Evolutionary conservation across 2,113 vertebrate species (phyloP).

Genomic region (Pollachius pollachius): DNA sequence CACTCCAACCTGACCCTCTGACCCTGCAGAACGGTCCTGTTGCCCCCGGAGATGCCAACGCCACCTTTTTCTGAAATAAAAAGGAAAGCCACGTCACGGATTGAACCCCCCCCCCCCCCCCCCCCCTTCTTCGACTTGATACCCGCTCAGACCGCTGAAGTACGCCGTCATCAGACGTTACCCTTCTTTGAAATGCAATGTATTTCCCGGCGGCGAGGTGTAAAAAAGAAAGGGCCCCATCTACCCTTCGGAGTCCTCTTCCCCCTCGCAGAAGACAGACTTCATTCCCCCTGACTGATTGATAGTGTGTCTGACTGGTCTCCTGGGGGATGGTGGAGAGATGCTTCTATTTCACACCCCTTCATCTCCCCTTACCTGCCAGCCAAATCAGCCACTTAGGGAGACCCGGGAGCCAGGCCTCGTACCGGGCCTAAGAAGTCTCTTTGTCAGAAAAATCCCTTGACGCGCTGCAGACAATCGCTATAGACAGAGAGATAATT

Average conservation of each 20-base stretch:
- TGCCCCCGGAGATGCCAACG: slow-evolving; percentile 68
- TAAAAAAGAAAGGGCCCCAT: slow-evolving; percentile 7
- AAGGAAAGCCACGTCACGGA: slow-evolving; percentile 2
- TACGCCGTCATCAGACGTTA: background rate
- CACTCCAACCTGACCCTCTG: slow-evolving; percentile 74
- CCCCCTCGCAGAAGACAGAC: slow-evolving; percentile 23
- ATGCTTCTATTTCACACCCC: slow-evolving; percentile 23
- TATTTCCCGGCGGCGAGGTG: background rate
- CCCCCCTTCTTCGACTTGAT: no score
- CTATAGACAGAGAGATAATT: slow-evolving; percentile 60
- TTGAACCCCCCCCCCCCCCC: background rate
- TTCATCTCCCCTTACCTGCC: slow-evolving; percentile 34
- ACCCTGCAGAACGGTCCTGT: slow-evolving; percentile 65
- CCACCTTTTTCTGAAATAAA: slow-evolving; percentile 76
- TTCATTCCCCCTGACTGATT: slow-evolving; percentile 37
- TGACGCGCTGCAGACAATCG: slow-evolving; percentile 40
- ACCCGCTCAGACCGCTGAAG: no score
- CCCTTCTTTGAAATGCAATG: slow-evolving; percentile 10
- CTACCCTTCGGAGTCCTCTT: slow-evolving; percentile 12
- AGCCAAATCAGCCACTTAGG: slow-evolving; percentile 49
- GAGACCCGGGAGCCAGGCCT: slow-evolving; percentile 27
- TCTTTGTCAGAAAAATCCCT: slow-evolving; percentile 38
- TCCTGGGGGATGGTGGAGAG: slow-evolving; percentile 22
- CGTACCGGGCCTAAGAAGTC: slow-evolving; percentile 32
- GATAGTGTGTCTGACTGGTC: slow-evolving; percentile 36